A percentile compares a stretch with the other conserved stretches of the same genome.
phyloP scores from a whole-genome alignment of 2,113 vertebrate genomes.

The Crotophaga sulcirostris region DNA sequence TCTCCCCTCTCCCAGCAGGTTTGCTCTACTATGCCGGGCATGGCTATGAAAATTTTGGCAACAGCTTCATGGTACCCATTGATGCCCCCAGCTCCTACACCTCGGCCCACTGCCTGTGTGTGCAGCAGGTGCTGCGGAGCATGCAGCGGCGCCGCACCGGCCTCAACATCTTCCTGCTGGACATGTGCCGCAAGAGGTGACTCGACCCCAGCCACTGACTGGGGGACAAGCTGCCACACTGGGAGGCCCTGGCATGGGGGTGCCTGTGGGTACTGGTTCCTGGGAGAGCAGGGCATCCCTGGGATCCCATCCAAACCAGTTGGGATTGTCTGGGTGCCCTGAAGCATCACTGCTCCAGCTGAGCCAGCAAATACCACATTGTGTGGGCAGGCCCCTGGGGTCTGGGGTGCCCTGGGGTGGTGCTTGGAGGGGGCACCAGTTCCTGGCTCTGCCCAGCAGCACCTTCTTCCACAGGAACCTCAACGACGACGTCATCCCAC shows the following conservation, averaged over 20 bases:
- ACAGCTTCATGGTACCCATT: conserved; percentile 90
- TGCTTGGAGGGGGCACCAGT: not conserved
- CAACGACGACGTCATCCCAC: conserved; percentile 79
- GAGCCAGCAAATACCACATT: accelerated
- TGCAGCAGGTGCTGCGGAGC: conserved; percentile 80
- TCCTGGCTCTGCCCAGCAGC: not conserved
- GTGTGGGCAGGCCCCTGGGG: not conserved
- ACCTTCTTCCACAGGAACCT: conserved; percentile 76
- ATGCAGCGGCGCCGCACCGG: conserved; percentile 85
- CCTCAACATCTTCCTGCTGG: conserved; percentile 87
- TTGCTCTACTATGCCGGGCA: conserved; percentile 88
- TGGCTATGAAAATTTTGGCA: conserved; percentile 88
- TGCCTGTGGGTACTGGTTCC: not conserved
- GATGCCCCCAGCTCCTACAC: conserved; percentile 82
- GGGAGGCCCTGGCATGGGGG: not conserved
- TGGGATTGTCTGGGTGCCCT: not conserved
- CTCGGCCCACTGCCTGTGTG: conserved; percentile 83
- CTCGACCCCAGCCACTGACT: accelerated
- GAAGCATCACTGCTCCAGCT: not conserved
- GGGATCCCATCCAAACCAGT: accelerated
- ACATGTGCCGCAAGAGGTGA: conserved; percentile 90
- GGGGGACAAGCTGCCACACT: accelerated
- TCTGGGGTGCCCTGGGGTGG: not conserved
- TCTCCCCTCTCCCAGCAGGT: conserved; percentile 56
- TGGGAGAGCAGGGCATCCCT: accelerated